Conservation (phyloP, 2,113 vertebrate species). For the Rhegmatorhina hoffmannsi region DNA sequence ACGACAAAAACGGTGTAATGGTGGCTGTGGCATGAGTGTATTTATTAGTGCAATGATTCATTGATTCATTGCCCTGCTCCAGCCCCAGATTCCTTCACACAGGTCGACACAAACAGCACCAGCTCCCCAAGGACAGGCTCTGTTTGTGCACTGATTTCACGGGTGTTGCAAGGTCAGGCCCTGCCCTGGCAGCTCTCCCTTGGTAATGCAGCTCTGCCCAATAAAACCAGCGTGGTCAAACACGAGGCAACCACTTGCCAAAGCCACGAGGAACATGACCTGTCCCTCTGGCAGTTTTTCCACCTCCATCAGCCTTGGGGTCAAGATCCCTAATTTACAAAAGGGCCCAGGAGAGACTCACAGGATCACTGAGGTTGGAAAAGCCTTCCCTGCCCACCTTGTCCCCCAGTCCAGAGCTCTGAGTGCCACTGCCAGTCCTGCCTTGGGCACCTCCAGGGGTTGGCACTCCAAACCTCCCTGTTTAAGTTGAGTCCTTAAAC, state of each 20-base stretch:
- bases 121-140: background rate
- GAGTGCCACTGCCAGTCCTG: accelerated
- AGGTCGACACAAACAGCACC: background rate
- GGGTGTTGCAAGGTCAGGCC: background rate
- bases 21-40: background rate
- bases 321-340: background rate
- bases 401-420: background rate
- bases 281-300: background rate
- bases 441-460: background rate
- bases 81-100: background rate
- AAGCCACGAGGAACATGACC: background rate
- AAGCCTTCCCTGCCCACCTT: background rate
- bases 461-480: background rate
- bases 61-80: background rate
- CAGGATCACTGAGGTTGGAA: background rate
- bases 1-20: background rate
- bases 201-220: background rate
- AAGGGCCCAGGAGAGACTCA: background rate
- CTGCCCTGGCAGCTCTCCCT: background rate
- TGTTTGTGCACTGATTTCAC: background rate
- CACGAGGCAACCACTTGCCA: background rate
- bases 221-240: background rate
- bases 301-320: background rate
- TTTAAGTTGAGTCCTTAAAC: too few species aligned
- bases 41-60: background rate